Conservation (phyloP, 1,140 invertebrate genomes). For the Anastrepha obliqua region DNA sequence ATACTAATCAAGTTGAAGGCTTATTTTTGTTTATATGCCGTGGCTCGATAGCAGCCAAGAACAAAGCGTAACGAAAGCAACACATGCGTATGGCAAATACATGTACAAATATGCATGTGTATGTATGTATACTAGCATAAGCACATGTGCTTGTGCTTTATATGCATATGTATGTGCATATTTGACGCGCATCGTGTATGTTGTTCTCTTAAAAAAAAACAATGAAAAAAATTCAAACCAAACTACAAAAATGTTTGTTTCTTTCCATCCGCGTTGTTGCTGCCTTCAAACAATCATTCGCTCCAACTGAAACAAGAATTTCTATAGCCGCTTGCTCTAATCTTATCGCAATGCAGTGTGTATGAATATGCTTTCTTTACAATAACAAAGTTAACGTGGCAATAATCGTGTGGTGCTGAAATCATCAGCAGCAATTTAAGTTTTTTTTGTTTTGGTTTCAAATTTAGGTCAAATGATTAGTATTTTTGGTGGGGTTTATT, state of each 20-base stretch:
- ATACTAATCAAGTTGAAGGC: slow-evolving; percentile 74
- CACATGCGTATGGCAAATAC: not conserved
- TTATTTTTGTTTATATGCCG: slow-evolving; percentile 71
- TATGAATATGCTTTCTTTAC: slow-evolving; percentile 39
- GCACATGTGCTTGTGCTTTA: too few species aligned
- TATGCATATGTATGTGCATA: too few species aligned
- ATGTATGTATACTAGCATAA: not conserved
- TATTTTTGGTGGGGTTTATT: not conserved
- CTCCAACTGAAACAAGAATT: not conserved
- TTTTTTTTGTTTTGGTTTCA: not conserved
- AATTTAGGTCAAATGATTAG: slow-evolving; percentile 48
- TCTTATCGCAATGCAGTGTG: slow-evolving; percentile 17
- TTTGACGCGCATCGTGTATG: too few species aligned
- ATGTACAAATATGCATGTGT: not conserved
- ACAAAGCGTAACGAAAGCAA: not conserved
- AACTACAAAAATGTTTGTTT: slow-evolving; percentile 34
- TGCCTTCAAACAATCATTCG: not conserved
- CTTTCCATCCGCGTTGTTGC: not conserved
- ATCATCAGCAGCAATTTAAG: not conserved
- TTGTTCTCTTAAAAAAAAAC: not conserved
- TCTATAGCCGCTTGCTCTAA: not conserved
- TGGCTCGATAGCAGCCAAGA: not conserved
- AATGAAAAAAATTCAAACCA: not conserved
- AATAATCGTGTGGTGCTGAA: slow-evolving; percentile 13
- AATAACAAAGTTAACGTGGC: not conserved